A percentile compares a stretch with the other conserved stretches of the same genome.
These are phyloP conservation scores for Andrena chrysosceles DNA, from an alignment of 2,888 invertebrate genomes.

Conservation along the genomic window DNA sequence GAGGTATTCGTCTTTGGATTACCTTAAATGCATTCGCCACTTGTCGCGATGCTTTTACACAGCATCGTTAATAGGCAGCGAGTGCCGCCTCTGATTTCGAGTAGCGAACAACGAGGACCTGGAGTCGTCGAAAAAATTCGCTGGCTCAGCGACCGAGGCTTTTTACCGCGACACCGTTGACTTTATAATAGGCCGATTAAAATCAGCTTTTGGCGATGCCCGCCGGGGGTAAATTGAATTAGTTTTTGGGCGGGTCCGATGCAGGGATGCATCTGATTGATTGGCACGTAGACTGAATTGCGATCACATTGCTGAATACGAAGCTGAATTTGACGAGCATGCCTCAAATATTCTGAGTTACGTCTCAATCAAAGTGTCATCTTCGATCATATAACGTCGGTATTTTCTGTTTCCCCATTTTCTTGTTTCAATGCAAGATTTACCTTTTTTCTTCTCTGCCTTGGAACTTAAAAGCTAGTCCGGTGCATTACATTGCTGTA, in stretches of 20 bases:
- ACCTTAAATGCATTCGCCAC: constrained; percentile 6
- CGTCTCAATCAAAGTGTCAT: constrained; percentile 56
- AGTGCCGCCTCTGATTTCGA: not conserved
- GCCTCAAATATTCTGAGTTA: constrained; percentile 45
- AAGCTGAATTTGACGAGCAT: constrained; percentile 27
- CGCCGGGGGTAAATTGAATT: constrained; percentile 66
- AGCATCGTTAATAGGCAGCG: constrained; percentile 3
- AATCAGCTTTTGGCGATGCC: constrained; percentile 70
- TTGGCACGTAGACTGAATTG: constrained; percentile 64
- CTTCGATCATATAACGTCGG: constrained; percentile 4
- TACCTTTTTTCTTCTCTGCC: too few relatives aligned
- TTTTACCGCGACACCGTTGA: constrained; percentile 28
- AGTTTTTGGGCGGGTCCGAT: constrained; percentile 64
- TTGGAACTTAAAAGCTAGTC: too few relatives aligned
- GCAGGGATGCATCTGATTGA: constrained; percentile 26
- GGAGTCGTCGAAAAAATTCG: constrained; percentile 19
- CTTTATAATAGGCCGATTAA: constrained; percentile 57
- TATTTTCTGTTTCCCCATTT: not conserved
- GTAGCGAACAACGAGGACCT: constrained; percentile 15
- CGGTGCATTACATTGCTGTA: too few relatives aligned
- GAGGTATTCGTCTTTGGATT: not conserved
- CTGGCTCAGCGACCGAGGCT: not conserved
- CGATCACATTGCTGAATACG: constrained; percentile 68
- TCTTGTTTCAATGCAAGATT: not conserved
- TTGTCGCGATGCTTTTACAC: not conserved